These are phyloP conservation scores for Ctenoplectra terminalis DNA, from an alignment of 1,140 invertebrate species.

Conservation along the genomic window DNA sequence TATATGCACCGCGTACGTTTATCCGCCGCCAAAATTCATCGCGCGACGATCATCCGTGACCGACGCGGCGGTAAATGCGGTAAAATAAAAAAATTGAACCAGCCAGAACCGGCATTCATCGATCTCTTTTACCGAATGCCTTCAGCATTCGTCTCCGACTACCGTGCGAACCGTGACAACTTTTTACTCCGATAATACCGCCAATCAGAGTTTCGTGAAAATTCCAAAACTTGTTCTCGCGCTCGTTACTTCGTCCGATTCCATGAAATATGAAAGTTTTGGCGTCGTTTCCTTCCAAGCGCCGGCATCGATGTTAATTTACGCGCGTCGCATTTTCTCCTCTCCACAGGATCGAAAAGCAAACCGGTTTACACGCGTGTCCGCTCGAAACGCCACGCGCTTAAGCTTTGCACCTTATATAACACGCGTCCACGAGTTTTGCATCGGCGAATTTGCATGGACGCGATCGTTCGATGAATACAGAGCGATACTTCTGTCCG, in stretches of 20 bases:
- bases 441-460: slow-evolving; percentile 45
- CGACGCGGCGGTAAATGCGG: no score
- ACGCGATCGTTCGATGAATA: slow-evolving; percentile 30
- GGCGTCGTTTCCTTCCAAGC: not conserved
- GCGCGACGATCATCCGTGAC: no score
- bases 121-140: no score
- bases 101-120: no score
- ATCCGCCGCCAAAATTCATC: no score
- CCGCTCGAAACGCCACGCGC: not conserved
- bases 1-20: no score
- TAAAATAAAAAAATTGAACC: no score
- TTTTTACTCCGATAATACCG: not conserved
- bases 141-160: no score
- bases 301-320: slow-evolving; percentile 33
- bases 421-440: not conserved
- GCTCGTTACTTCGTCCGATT: slow-evolving; percentile 14
- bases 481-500: slow-evolving; percentile 21
- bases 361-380: slow-evolving; percentile 37
- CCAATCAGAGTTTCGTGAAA: not conserved
- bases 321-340: slow-evolving; percentile 1
- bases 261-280: slow-evolving; percentile 20
- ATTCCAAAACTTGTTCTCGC: not conserved
- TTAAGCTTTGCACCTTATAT: slow-evolving; percentile 37
- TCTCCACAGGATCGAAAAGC: not conserved
- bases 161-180: not conserved